Conservation (phyloP, 2,113 vertebrate species). For the Eublepharis macularius region DNA sequence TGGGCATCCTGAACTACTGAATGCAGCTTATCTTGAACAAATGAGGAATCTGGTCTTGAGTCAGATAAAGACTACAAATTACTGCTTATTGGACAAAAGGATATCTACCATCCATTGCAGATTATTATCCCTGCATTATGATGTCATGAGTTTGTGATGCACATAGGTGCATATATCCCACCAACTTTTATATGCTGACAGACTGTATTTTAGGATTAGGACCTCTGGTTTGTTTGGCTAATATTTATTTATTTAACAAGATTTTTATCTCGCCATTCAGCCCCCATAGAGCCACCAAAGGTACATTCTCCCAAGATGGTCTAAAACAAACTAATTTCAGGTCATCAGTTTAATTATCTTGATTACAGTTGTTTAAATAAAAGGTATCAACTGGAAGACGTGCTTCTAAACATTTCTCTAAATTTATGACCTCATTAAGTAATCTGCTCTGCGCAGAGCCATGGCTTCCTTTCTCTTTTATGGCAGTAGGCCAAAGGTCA, state of each 20-base stretch:
- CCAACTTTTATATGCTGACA: background rate
- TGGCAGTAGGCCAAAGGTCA: background rate
- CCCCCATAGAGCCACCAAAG: too few relatives aligned
- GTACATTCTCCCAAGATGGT: background rate
- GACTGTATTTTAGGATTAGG: too few relatives aligned
- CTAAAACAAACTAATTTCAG: slow-evolving; percentile 28
- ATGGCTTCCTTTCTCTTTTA: background rate
- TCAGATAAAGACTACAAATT: background rate
- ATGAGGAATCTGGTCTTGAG: background rate
- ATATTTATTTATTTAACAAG: too few relatives aligned
- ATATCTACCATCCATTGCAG: background rate
- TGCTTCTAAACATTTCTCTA: background rate
- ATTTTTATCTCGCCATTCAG: too few relatives aligned
- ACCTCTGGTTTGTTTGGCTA: background rate
- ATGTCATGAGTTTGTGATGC: background rate
- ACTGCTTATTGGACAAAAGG: background rate
- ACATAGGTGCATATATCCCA: background rate
- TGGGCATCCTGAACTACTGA: background rate
- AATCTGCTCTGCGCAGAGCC: background rate
- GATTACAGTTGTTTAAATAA: slow-evolving; percentile 9
- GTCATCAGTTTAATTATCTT: background rate
- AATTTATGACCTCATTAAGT: slow-evolving; percentile 27
- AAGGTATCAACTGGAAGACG: slow-evolving; percentile 11
- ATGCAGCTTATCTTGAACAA: background rate
- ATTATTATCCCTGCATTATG: background rate